Conservation (phyloP, 2,113 vertebrate genomes). For the Theropithecus gelada region DNA sequence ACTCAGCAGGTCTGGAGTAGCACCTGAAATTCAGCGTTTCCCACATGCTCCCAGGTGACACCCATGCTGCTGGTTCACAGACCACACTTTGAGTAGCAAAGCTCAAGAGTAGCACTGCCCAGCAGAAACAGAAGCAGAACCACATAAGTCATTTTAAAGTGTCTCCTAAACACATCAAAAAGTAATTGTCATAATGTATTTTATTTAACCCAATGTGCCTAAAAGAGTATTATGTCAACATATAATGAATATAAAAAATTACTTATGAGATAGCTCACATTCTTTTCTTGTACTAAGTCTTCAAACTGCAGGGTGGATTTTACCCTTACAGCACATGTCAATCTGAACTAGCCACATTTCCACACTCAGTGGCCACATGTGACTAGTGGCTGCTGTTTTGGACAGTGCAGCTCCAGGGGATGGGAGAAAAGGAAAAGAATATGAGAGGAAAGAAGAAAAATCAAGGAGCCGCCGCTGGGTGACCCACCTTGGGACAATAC, state of each 20-base stretch:
- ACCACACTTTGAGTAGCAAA: background rate
- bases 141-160: background rate
- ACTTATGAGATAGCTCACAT: background rate
- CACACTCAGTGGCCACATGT: background rate
- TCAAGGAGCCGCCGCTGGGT: background rate
- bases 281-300: background rate
- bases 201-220: background rate
- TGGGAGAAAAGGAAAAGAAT: background rate
- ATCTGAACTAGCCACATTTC: background rate
- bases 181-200: background rate
- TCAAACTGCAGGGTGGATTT: background rate
- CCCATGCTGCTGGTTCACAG: accelerated
- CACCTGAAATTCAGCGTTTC: background rate
- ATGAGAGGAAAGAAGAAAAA: background rate
- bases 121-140: background rate
- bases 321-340: background rate
- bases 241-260: background rate
- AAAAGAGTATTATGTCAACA: background rate
- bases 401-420: background rate
- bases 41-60: background rate
- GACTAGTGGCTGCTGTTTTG: background rate
- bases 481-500: background rate
- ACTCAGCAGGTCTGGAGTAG: background rate
- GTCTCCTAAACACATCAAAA: background rate
- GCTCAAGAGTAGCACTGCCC: background rate